Evolutionary conservation across 2,113 vertebrate species (phyloP), one percentile per base, ranked within the genome.

Genomic region (Todiramphus chloris): DNA sequence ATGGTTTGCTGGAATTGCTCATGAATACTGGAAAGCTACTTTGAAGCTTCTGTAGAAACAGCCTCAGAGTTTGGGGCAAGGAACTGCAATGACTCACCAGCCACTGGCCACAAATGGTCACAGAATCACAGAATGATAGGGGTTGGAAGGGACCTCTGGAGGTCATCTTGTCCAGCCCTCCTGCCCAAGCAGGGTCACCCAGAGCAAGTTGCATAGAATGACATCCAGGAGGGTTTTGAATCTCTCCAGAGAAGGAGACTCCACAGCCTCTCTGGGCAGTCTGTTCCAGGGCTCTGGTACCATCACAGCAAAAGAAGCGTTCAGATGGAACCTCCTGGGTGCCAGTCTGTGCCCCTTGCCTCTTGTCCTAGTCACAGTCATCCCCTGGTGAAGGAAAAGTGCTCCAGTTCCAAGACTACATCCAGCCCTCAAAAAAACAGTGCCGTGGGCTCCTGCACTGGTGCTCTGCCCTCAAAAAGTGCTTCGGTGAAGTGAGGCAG

Each of bases 401-500:
- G 6, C 15, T 75, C 20, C 41, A 48, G 16, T 25, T 16, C 23
- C 25, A 51, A 35, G 5, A 7, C 44, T 48, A 28, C 9, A 20
- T 48, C 35, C 63, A 66, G 16, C 35, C 60, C 3, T 3, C 21
- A 50, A 10, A 50, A 76, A 68, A 86, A 2, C 17, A 30, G 2
- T 16, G 20, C 24, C 76, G 6, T 12, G 48, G 18, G 39, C 4
- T 85, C 8, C 16, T 76, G 16, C 12, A 11, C 6, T 10, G 15
- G 6, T 43, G 15, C 9, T 33, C 4, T 48, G 7, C 11, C 13
- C 14, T 0, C 1, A 0, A 9, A 66, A 81, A 59, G 2, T 14
- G 11, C 15, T 90, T 74, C 39, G 37, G 16, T 67, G 77, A 74
- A 66, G 5, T 39, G 48, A 59, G 51, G 33, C 46, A 89, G 30